These are phyloP conservation scores for Aethina tumida DNA, from an alignment of 1,140 invertebrate genomes.

Conservation along the genomic window DNA sequence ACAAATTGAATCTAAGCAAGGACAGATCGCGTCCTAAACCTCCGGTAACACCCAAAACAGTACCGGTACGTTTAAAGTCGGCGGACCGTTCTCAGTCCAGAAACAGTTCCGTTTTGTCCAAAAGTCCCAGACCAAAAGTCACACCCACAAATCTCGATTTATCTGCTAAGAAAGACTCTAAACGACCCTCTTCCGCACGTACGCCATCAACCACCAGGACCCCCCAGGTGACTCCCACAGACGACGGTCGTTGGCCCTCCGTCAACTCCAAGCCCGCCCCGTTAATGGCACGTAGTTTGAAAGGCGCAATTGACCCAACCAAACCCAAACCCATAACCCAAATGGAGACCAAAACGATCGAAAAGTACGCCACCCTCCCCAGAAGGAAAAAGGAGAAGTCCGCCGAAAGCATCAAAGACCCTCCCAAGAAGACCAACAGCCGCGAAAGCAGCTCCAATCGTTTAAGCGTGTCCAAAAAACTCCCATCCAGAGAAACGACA, in stretches of 20 bases:
- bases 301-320: conserved; percentile 17
- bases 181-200: conserved; percentile 13
- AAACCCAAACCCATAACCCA: conserved; percentile 17
- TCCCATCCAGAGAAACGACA: conserved; percentile 33
- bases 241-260: conserved; percentile 58
- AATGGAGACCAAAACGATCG: conserved; percentile 45
- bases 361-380: conserved; percentile 66
- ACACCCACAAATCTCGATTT: conserved; percentile 20
- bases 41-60: conserved; percentile 40
- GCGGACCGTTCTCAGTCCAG: conserved; percentile 25
- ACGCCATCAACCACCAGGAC: conserved; percentile 13
- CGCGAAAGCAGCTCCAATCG: conserved; percentile 35
- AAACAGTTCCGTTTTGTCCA: no score
- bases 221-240: conserved; percentile 45
- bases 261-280: conserved; percentile 31
- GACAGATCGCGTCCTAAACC: conserved; percentile 26
- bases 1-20: conserved; percentile 34
- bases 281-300: conserved; percentile 28
- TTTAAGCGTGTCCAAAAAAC: conserved; percentile 29
- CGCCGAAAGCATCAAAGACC: conserved; percentile 35
- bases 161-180: conserved; percentile 19
- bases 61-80: conserved; percentile 41
- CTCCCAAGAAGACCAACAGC: conserved; percentile 33
- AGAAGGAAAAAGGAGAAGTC: conserved; percentile 51
- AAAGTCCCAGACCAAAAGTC: conserved; percentile 15